A percentile compares a stretch with the other conserved stretches of the same genome.
These are phyloP conservation scores for Hetaerina titia DNA, from an alignment of 2,888 invertebrate species.

Conservation along the genomic window DNA sequence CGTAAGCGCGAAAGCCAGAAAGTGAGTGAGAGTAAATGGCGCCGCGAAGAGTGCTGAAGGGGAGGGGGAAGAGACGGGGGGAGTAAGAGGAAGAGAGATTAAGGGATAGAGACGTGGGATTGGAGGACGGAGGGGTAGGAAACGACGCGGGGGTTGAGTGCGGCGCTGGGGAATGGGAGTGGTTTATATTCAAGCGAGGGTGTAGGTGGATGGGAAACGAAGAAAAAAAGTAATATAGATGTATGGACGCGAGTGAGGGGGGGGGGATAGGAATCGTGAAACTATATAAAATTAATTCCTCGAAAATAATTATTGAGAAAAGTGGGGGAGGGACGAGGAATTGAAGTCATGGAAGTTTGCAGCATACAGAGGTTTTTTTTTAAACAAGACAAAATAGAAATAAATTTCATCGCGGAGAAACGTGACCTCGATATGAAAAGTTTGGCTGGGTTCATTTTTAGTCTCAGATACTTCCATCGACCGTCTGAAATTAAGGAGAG, in stretches of 20 bases:
- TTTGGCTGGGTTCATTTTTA: slow-evolving; percentile 11
- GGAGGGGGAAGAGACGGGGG: neutral
- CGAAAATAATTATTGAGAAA: slow-evolving; percentile 10
- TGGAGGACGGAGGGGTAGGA: neutral
- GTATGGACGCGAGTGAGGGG: neutral
- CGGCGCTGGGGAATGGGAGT: neutral
- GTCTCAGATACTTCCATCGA: neutral
- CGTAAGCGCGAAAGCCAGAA: neutral
- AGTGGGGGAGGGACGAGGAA: neutral
- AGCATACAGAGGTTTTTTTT: neutral
- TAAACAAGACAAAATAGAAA: neutral
- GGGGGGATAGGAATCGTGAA: neutral
- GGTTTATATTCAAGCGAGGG: neutral
- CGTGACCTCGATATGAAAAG: neutral
- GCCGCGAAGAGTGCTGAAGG: neutral
- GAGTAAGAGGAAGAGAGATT: neutral
- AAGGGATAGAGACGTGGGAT: neutral
- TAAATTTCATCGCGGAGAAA: neutral
- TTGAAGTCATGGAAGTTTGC: neutral
- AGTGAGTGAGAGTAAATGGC: neutral
- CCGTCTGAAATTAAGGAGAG: neutral
- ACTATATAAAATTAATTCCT: slow-evolving; percentile 19
- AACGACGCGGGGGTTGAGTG: neutral
- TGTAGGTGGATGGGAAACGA: neutral
- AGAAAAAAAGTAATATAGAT: neutral